Evolutionary conservation across 2,888 invertebrate genomes (phyloP).

Genomic region (Drosophila helvetica): DNA sequence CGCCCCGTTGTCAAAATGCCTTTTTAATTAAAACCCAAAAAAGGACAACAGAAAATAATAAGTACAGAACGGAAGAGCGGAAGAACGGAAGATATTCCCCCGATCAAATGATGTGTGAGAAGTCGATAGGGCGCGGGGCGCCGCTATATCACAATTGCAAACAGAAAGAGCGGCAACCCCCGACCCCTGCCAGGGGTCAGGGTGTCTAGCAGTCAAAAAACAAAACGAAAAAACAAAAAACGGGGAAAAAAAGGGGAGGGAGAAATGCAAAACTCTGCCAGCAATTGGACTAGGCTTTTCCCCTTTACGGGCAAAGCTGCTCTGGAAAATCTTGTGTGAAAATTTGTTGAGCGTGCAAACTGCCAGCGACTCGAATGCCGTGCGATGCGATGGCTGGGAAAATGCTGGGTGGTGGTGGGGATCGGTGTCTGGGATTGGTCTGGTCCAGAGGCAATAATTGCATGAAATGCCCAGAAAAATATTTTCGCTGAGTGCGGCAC

Average conservation of each 20-base stretch:
- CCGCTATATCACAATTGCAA: slow-evolving; percentile 74
- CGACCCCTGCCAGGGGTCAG: slow-evolving; percentile 27
- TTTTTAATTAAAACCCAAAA: slow-evolving; percentile 70
- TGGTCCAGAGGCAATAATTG: slow-evolving; percentile 66
- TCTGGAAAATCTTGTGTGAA: slow-evolving; percentile 72
- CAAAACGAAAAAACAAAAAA: neutral
- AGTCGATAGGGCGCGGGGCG: slow-evolving; percentile 73
- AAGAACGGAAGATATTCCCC: slow-evolving; percentile 16
- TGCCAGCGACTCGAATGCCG: slow-evolving; percentile 7
- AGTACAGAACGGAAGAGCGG: slow-evolving; percentile 33
- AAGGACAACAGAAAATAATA: slow-evolving; percentile 41
- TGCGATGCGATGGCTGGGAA: neutral
- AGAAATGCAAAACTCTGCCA: slow-evolving; percentile 52
- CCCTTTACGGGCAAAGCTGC: slow-evolving; percentile 22
- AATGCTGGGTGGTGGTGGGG: slow-evolving; percentile 21
- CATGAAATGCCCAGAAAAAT: slow-evolving; percentile 66
- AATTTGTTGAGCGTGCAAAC: slow-evolving; percentile 79
- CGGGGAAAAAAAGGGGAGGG: neutral
- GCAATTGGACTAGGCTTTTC: slow-evolving; percentile 58
- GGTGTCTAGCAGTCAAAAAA: slow-evolving; percentile 50
- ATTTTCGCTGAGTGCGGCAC: slow-evolving; percentile 67
- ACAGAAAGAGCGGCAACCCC: slow-evolving; percentile 53
- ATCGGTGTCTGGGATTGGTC: slow-evolving; percentile 37
- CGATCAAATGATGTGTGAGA: slow-evolving; percentile 74
- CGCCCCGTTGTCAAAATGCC: slow-evolving; percentile 65